A percentile compares a stretch with the other conserved stretches of the same genome.
Evolutionary conservation across 2,113 vertebrate species (phyloP).

Genomic region (Halichoerus grypus): DNA sequence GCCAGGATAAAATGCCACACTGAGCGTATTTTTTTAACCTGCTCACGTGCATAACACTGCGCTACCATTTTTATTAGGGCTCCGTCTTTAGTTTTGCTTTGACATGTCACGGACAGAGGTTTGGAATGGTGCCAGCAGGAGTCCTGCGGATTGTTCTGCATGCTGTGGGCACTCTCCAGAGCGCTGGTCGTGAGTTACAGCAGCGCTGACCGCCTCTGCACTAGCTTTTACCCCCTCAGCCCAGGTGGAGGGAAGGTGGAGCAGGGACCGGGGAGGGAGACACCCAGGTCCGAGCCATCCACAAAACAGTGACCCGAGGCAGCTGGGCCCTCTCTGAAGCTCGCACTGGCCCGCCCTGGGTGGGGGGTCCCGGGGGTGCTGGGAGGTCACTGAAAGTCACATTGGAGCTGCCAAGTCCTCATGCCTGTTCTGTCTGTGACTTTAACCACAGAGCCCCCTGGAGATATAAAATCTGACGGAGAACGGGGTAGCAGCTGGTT

Average conservation of each 20-base stretch:
- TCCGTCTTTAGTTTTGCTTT: background rate
- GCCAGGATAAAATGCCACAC: background rate
- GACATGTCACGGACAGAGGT: background rate
- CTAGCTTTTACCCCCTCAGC: background rate
- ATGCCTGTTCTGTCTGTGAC: background rate
- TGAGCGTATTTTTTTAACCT: background rate
- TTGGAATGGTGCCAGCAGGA: background rate
- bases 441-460: background rate
- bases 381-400: background rate
- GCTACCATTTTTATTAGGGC: background rate
- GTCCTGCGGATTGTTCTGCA: background rate
- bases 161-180: background rate
- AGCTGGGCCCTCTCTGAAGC: no score
- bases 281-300: background rate
- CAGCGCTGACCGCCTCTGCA: accelerated
- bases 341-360: background rate
- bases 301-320: background rate
- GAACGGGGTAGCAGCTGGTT: background rate
- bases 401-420: no score
- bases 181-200: accelerated
- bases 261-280: background rate
- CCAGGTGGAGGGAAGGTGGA: background rate
- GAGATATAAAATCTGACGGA: background rate
- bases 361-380: background rate
- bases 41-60: background rate